A percentile compares a stretch with the other conserved stretches of the same genome.
These are phyloP conservation scores for Leucophenga montana DNA, from an alignment of 2,888 invertebrate species.

Conservation along the genomic window DNA sequence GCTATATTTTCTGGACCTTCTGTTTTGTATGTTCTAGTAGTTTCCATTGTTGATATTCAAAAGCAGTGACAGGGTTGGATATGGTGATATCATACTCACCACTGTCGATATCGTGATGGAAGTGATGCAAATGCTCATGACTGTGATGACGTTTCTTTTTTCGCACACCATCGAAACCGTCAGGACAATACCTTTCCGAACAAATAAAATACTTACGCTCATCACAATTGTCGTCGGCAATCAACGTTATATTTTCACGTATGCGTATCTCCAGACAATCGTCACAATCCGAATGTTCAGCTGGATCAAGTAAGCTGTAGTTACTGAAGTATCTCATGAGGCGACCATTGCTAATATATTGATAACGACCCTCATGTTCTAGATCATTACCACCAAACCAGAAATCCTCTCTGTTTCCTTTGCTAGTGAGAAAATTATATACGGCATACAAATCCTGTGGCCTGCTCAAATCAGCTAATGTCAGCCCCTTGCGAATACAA, in stretches of 20 bases:
- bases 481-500: constrained; percentile 55
- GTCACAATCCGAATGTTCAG: constrained; percentile 46
- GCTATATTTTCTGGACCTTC: no score
- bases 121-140: constrained; percentile 57
- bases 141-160: constrained; percentile 50
- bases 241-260: constrained; percentile 44
- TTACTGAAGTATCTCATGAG: constrained; percentile 51
- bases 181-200: constrained; percentile 49
- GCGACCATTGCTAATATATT: constrained; percentile 53
- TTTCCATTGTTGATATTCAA: no score
- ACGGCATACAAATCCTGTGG: constrained; percentile 44
- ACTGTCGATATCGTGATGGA: constrained; percentile 55
- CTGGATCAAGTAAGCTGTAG: constrained; percentile 45
- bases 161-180: background rate
- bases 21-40: no score
- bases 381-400: constrained; percentile 58
- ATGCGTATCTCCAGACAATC: constrained; percentile 56
- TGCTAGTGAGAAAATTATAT: constrained; percentile 46
- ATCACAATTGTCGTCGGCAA: constrained; percentile 49
- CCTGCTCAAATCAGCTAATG: constrained; percentile 50
- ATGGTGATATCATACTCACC: constrained; percentile 27
- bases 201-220: constrained; percentile 55
- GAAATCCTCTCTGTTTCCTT: constrained; percentile 56
- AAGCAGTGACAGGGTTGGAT: no score
- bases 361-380: constrained; percentile 54